Evolutionary conservation across 1,140 invertebrate genomes (phyloP), one percentile per base, ranked within the genome.

Genomic region (Pachyrhynchus sulphureomaculatus): DNA sequence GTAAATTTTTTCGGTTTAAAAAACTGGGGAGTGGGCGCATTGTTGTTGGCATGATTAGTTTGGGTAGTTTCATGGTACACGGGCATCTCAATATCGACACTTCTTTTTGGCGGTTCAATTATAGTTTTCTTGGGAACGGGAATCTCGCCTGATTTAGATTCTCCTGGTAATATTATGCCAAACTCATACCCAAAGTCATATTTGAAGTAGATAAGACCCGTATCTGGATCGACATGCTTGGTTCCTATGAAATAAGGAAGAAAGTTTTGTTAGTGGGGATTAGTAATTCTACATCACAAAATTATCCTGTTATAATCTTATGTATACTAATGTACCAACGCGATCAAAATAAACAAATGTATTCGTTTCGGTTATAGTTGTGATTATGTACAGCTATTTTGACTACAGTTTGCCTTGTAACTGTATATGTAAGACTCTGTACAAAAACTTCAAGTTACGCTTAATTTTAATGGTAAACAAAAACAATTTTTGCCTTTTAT

Each of bases 121-220:
- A 73, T 76, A 6, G 74, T 75, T 69, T 74, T 75, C 47, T 73
- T 73, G 2, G 72, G 71, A 33, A 67, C 66, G 18, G 70, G 74
- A 58, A 75, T 73, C 76, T 82, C 80, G 33, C 76, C 74, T 24
- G 78, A 80, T 70, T 83, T 84, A 36, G 83, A 80, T 73, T 87
- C 85, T 21, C 86, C 86, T 4, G 88, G 88, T 29, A 88, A 77
- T 23, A 89, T 80, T 52, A 90, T 83, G 49, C 88, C 88, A 70
- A 90, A 90, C 73, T 91, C 88, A 73, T 90, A 91, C 56, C 88
- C 88, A 70, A 91, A 91, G 77, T 90, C 88, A 72, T 90, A 90
- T 77, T 91, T 90, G 81, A 90, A 90, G 78, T 90, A 90, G 70
- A 90, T 88, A 24, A 91, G 78, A 61, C 87, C 88, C 20, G 86